Base-by-base conservation (phyloP, 2,888 invertebrate genomes). In the Hirudinaria manillensis region DNA sequence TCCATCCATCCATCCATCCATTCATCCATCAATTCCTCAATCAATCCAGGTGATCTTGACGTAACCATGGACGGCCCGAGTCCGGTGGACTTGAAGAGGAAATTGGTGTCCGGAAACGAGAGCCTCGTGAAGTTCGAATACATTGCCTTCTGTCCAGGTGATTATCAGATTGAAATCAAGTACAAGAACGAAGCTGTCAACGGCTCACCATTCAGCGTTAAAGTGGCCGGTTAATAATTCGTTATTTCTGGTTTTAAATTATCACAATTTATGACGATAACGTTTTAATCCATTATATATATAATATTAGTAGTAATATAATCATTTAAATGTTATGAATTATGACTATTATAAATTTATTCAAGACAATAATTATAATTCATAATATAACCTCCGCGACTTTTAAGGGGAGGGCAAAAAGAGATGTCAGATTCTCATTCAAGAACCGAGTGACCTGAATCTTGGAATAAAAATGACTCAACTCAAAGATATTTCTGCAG, bases 151-250 rank as follows among this genome's bases (percentile, higher is more conserved):
- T 93, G 94, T 0, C 95, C 97, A 1, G 98, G 98, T 56, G 95
- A 96, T 86, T 98, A 98, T 87, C 94, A 93, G 86, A 90, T 97
- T 80, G 90, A 92, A 45, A 93, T 96, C 74, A 91, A 94, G 80
- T 94, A 93, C 81, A 94, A 93, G 70, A 94, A 94, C 81, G 94
- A 93, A 83, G 93, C 94, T 84, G 94, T 96, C 85, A 93, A 92
- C 84, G 96, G 96, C 75, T 95, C 94, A 24, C 97, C 97, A 0
- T 97, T 92, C 86, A 88, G 90, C 71, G 91, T 94, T 70, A 95
- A 95, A 82, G 86, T 89, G 66, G 88, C 89, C 78, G 91, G 92
- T 91, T 61, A 45, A 16, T 29, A 61, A 61, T 19, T 29, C 10
- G 21, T 61, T 16, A 45, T 4, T 4, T 16, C 1, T 45, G 10